Evolutionary conservation across 2,888 invertebrate genomes (phyloP), one percentile per base, ranked within the genome.

Genomic region (Ferdinandea cuprea): DNA sequence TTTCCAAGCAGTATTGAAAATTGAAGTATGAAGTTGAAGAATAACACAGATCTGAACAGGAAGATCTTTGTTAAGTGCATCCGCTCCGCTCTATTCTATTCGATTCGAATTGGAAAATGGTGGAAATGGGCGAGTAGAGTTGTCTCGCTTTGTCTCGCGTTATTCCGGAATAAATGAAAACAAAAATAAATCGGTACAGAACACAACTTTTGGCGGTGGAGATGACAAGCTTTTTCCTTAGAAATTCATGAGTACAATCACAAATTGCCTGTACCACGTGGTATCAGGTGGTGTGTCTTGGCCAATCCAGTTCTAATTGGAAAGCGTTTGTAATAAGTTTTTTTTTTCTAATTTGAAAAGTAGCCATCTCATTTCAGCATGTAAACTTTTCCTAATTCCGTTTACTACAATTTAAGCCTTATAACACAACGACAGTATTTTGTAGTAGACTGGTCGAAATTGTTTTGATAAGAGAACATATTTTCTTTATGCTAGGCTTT

Each of bases 1-100:
- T 81, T 81, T 72, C 81, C 81, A 81, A 81, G 81, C 81, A 81
- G 81, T 81, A 81, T 72, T 81, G 54, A n/a, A n/a, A n/a, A n/a
- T n/a, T n/a, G n/a, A n/a, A n/a, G n/a, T n/a, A n/a, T n/a, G n/a
- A n/a, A n/a, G n/a, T n/a, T n/a, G n/a, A 77, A 40, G 54, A 77
- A 40, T 28, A 50, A 25, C 32, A 56, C 35, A 76, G 52, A 71
- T 80, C 61, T 15, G 30, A 11, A 37, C n/a, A n/a, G n/a, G n/a
- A 35, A 71, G 19, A 19, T 30, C 19, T 59, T 46, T 40, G 25
- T 52, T 9, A n/a, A 65, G 63, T 80, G 76, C 80, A 74, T 68
- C 46, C 35, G 35, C 46, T 61, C 61, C 44, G 19, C 35, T 48
- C 44, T 44, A 25, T 56, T n/a, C n/a, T n/a, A n/a, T 52, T 52